phyloP scores from a whole-genome alignment of 2,888 invertebrate genomes.

The Protophormia terraenovae region DNA sequence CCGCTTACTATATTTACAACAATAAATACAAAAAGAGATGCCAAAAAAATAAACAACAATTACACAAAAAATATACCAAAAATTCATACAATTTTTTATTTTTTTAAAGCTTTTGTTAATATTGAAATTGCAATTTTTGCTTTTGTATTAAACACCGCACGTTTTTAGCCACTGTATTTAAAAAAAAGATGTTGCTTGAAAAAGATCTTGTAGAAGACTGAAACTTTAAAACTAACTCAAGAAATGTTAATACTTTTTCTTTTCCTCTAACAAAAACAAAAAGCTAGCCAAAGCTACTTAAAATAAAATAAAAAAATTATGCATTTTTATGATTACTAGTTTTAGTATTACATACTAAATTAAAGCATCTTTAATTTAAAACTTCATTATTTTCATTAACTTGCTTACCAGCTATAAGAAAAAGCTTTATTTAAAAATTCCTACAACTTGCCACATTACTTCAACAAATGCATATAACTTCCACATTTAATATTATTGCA shows the following conservation, averaged over 20 bases:
- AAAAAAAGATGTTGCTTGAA: slow-evolving; percentile 40
- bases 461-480: background rate
- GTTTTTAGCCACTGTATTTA: slow-evolving; percentile 10
- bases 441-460: background rate
- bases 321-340: background rate
- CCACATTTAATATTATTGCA: no score
- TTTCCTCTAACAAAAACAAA: background rate
- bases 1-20: background rate
- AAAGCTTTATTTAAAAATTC: slow-evolving; percentile 19
- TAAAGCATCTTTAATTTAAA: background rate
- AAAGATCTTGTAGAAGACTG: slow-evolving; percentile 59
- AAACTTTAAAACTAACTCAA: slow-evolving; percentile 53
- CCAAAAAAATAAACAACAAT: slow-evolving; percentile 48
- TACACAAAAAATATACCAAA: slow-evolving; percentile 29
- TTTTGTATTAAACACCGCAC: slow-evolving; percentile 35
- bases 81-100: background rate
- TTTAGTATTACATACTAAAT: slow-evolving; percentile 10
- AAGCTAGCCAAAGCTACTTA: slow-evolving; percentile 52
- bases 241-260: slow-evolving; percentile 59
- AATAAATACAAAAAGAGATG: slow-evolving; percentile 55
- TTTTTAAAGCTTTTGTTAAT: slow-evolving; percentile 33
- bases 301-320: slow-evolving; percentile 11
- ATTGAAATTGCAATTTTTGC: slow-evolving; percentile 14
- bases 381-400: no score
- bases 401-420: no score